These are phyloP conservation scores for Marmota flaviventris DNA, from an alignment of 2,113 vertebrate genomes.

Conservation along the genomic window DNA sequence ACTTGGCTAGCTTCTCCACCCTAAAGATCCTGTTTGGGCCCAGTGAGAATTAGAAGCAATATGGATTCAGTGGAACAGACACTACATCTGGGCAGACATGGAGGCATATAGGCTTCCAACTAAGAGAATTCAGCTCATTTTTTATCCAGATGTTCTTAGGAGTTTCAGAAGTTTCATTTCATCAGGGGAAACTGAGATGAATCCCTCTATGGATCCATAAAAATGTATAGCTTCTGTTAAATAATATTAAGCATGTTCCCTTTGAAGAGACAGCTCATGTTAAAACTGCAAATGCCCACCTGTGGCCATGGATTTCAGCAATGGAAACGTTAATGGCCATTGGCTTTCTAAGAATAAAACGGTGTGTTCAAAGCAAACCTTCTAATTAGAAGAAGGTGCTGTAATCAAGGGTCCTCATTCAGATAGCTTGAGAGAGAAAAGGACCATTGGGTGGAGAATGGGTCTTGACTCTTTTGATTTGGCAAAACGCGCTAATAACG, in stretches of 20 bases:
- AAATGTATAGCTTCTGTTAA: conserved; percentile 53
- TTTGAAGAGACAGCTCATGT: conserved; percentile 58
- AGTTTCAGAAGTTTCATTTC: conserved; percentile 58
- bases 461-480: conserved; percentile 53
- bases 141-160: conserved; percentile 26
- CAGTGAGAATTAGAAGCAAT: conserved; percentile 27
- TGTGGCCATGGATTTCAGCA: conserved; percentile 6
- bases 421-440: not conserved
- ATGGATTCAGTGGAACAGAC: not conserved
- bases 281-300: conserved; percentile 53
- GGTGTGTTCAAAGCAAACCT: conserved; percentile 31
- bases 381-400: conserved; percentile 61
- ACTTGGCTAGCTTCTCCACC: not conserved
- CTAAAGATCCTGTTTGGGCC: not conserved
- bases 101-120: not conserved
- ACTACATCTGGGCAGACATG: not conserved
- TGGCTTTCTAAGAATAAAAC: conserved; percentile 67
- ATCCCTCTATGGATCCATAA: conserved; percentile 8
- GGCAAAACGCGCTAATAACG: conserved; percentile 51
- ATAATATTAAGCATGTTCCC: conserved; percentile 32
- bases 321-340: conserved; percentile 16
- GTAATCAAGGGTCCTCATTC: conserved; percentile 22
- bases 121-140: not conserved
- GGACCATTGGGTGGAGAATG: not conserved
- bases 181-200: conserved; percentile 42